Base-by-base conservation (phyloP, 2,113 vertebrate genomes). In the Callorhinus ursinus region DNA sequence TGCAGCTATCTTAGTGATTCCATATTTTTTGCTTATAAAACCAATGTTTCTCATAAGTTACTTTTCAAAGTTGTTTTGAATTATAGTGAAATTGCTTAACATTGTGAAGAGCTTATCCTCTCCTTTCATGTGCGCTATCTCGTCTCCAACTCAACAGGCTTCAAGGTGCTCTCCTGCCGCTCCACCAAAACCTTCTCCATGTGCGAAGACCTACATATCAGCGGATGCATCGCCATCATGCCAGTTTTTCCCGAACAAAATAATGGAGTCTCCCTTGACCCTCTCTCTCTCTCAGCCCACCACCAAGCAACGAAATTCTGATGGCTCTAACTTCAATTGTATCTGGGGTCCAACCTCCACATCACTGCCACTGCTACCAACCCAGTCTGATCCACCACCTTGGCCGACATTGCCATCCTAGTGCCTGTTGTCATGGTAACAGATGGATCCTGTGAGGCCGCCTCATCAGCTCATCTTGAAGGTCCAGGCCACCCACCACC, bases 121-220 rank as follows among this genome's bases (percentile, higher is more conserved):
- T 71, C n/a, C 69, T 71, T 11, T 10, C n/a, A 11, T 71, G n/a
- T 71, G 67, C 16, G 10, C 67, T 21, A n/a, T 69, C n/a, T 39
- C 69, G 11, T 2, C n/a, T 5, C 69, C 19, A 36, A 10, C 69
- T 71, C 19, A 0, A 11, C 0, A 4, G n/a, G n/a, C 69, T 19
- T 4, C 65, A n/a, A n/a, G 28, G 33, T n/a, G 67, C 33, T 69
- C 67, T 10, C 65, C 67, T 22, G 9, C 69, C 15, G 19, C n/a
- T 69, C 16, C 67, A 69, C 18, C 8, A n/a, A 69, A 19, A 69
- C 67, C 67, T 39, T 22, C n/a, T 71, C n/a, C 19, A 36, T 1
- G 9, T 69, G 67, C 22, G 69, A 71, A 36, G n/a, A 71, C 69
- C 69, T 36, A 36, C 69, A 39, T 39, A n/a, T 22, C n/a, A 5